Evolutionary conservation across 2,797 vertebrate species (phyloP).

Genomic region (Silurus aristotelis): DNA sequence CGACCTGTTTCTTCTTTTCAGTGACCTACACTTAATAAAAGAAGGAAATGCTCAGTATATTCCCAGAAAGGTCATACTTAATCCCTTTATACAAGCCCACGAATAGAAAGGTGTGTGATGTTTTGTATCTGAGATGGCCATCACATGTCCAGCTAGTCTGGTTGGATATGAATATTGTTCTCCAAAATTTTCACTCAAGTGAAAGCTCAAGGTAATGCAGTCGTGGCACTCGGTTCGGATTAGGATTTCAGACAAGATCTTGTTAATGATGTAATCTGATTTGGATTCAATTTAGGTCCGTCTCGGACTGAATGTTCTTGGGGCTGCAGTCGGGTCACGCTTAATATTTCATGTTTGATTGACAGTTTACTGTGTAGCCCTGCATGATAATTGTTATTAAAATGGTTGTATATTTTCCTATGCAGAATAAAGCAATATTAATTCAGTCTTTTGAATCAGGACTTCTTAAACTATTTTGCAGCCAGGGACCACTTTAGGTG

Average conservation of each 20-base stretch:
- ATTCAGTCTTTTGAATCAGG: not conserved
- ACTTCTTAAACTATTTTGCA: not conserved
- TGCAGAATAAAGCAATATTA: not conserved
- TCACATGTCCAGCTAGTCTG: conserved; percentile 16
- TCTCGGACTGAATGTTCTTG: conserved; percentile 15
- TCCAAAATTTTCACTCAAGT: not conserved
- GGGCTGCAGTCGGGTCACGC: not conserved
- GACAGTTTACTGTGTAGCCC: not conserved
- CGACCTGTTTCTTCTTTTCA: not conserved
- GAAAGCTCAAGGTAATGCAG: conserved; percentile 20
- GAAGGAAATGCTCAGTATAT: not conserved
- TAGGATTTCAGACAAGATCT: conserved; percentile 4
- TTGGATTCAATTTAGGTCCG: not conserved
- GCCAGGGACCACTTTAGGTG: not conserved
- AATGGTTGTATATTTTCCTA: not conserved
- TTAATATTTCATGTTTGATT: conserved; percentile 10
- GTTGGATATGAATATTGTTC: not conserved
- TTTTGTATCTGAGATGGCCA: not conserved
- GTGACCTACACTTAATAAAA: not conserved
- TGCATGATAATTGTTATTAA: not conserved
- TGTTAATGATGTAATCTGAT: conserved; percentile 14
- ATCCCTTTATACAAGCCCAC: not conserved
- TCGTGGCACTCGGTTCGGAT: not conserved
- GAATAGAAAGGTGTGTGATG: not conserved
- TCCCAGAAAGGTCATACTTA: not conserved